Base-by-base conservation (phyloP, 2,113 vertebrate species). In the Peromyscus leucopus region DNA sequence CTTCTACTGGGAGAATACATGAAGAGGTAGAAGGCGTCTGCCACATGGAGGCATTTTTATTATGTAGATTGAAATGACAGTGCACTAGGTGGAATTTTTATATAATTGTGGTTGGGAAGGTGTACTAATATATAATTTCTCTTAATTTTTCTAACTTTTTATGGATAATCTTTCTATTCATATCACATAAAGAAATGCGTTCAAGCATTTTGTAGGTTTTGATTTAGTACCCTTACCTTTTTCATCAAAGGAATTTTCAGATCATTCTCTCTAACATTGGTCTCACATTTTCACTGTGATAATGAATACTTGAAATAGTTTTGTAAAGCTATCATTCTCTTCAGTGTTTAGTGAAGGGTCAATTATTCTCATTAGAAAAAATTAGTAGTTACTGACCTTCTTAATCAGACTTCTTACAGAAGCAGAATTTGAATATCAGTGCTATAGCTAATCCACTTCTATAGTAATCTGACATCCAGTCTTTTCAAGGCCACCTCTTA, bases 81-180 rank as follows among this genome's bases (percentile, higher is more conserved):
- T 99, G 99, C 98, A 98, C 99, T 99, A 98, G 99, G 99, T 99
- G 98, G 99, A 98, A 98, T 98, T 99, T 99, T 99, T 99, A 99
- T 99, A 99, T 98, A 98, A 98, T 98, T 96, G 98, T 98, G 98
- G 97, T 99, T 99, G 99, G 99, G 99, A 99, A 99, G 99, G 99
- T 99, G 99, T 99, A 99, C 99, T 99, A 98, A 99, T 98, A 99
- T 98, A 99, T 99, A 99, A 99, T 99, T 99, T 99, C 99, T 99
- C 99, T 99, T 99, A 99, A 99, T 98, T 99, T 99, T 99, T 99
- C 98, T 99, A 98, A 99, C 99, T 99, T 99, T 99, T 99, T 99
- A 99, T 98, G 98, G 98, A 99, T 99, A 98, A 99, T 98, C 99
- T 99, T 99, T 99, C 99, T 99, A 99, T 99, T 99, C 98, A 98